Conservation (phyloP, 2,888 invertebrate genomes). For the Dioctria linearis region DNA sequence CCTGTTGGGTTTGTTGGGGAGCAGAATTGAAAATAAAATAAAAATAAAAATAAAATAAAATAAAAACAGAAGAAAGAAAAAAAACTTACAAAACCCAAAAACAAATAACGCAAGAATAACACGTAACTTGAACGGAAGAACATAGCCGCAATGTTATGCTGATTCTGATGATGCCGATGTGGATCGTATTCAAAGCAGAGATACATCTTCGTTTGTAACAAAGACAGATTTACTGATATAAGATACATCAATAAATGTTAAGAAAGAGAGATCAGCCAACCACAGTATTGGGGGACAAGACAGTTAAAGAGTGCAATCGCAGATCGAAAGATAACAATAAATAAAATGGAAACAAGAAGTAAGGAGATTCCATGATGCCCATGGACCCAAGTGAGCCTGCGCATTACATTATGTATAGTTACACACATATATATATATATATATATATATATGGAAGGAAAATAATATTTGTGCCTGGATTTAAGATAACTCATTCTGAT, state of each 20-base stretch:
- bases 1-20: not conserved
- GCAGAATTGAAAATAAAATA: not conserved
- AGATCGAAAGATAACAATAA: constrained; percentile 41
- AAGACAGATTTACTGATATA: constrained; percentile 24
- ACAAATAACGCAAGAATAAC: not conserved
- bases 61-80: not conserved
- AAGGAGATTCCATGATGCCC: not conserved
- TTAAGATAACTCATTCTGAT: constrained; percentile 47
- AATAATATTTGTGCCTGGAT: constrained; percentile 32
- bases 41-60: not conserved
- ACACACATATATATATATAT: too few species aligned
- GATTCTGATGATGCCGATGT: not conserved
- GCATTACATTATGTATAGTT: too few species aligned
- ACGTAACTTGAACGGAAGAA: not conserved
- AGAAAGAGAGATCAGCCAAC: constrained; percentile 16
- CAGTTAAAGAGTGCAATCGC: constrained; percentile 44
- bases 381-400: not conserved
- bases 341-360: constrained; percentile 16
- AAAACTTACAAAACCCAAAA: not conserved
- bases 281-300: constrained; percentile 2
- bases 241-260: constrained; percentile 43
- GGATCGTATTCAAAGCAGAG: constrained; percentile 20
- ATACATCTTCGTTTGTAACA: constrained; percentile 35
- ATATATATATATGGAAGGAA: constrained; percentile 9
- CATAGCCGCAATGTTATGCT: not conserved